These are phyloP conservation scores for Callinectes sapidus DNA, from an alignment of 2,888 invertebrate genomes.

Conservation along the genomic window DNA sequence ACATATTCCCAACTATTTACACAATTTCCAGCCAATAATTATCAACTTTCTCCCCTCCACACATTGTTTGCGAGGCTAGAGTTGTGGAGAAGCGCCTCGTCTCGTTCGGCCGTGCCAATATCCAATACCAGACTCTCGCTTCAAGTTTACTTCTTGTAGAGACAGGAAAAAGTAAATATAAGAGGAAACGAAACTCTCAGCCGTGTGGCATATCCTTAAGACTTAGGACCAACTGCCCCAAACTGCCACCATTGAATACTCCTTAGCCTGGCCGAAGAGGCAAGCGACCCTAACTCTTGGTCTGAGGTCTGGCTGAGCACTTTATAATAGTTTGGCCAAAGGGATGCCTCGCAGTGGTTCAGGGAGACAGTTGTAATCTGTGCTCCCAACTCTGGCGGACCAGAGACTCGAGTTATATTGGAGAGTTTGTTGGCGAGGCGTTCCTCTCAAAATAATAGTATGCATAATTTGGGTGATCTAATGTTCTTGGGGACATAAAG, in stretches of 20 bases:
- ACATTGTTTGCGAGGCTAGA: constrained; percentile 52
- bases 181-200: constrained; percentile 25
- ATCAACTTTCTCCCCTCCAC: constrained; percentile 63
- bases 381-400: constrained; percentile 29
- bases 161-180: constrained; percentile 27
- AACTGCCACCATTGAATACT: constrained; percentile 57
- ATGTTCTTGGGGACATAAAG: constrained; percentile 10
- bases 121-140: constrained; percentile 41
- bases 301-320: constrained; percentile 41
- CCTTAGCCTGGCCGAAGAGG: constrained; percentile 46
- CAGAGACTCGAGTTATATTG: background rate
- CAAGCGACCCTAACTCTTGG: constrained; percentile 9
- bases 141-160: constrained; percentile 34
- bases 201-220: background rate
- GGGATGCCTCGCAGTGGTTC: constrained; percentile 26
- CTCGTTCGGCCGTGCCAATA: constrained; percentile 28
- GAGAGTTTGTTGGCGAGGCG: constrained; percentile 8
- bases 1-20: constrained; percentile 61
- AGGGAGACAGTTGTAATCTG: constrained; percentile 31
- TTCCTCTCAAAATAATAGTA: background rate
- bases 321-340: constrained; percentile 49
- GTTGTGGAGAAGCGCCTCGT: constrained; percentile 40
- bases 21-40: constrained; percentile 59
- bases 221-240: constrained; percentile 47
- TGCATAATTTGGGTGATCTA: constrained; percentile 22